A percentile compares a stretch with the other conserved stretches of the same genome.
Conservation (phyloP, 2,113 vertebrate genomes). For the Bostrychus sinensis region DNA sequence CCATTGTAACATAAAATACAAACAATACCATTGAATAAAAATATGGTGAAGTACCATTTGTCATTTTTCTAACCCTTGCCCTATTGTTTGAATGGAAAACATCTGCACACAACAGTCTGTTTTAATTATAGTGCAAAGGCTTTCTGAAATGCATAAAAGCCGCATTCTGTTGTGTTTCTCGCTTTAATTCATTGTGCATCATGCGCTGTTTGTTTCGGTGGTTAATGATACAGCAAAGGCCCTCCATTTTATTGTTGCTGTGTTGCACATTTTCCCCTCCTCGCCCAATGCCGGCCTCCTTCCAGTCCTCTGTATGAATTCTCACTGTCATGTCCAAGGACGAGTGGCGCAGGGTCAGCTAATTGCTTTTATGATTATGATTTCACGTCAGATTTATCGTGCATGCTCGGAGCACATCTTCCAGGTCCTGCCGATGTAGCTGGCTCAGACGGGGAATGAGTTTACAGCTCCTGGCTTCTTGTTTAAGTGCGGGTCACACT, state of each 20-base stretch:
- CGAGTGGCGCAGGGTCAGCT: conserved; percentile 83
- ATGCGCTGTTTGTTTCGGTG: conserved; percentile 73
- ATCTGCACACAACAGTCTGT: conserved; percentile 19
- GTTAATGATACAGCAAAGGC: conserved; percentile 81
- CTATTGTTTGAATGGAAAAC: conserved; percentile 17
- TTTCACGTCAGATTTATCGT: conserved; percentile 86
- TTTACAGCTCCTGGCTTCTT: conserved; percentile 79
- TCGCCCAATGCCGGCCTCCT: conserved; percentile 70
- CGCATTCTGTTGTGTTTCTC: conserved; percentile 59
- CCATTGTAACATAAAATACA: conserved; percentile 6
- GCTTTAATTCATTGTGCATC: conserved; percentile 53
- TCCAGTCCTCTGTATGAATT: conserved; percentile 82
- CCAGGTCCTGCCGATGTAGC: conserved; percentile 76
- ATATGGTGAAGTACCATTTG: not conserved
- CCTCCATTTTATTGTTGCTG: conserved; percentile 82
- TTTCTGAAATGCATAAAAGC: conserved; percentile 52
- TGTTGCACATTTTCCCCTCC: conserved; percentile 75
- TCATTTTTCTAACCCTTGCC: conserved; percentile 10
- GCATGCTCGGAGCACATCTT: conserved; percentile 80
- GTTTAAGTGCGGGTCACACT: conserved; percentile 78
- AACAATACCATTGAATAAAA: not conserved
- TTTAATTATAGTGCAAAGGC: conserved; percentile 33
- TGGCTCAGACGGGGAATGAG: conserved; percentile 75
- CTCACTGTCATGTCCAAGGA: conserved; percentile 85
- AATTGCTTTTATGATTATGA: conserved; percentile 89